Base-by-base conservation (phyloP, 2,888 invertebrate species). In the Pseudococcus longispinus region DNA sequence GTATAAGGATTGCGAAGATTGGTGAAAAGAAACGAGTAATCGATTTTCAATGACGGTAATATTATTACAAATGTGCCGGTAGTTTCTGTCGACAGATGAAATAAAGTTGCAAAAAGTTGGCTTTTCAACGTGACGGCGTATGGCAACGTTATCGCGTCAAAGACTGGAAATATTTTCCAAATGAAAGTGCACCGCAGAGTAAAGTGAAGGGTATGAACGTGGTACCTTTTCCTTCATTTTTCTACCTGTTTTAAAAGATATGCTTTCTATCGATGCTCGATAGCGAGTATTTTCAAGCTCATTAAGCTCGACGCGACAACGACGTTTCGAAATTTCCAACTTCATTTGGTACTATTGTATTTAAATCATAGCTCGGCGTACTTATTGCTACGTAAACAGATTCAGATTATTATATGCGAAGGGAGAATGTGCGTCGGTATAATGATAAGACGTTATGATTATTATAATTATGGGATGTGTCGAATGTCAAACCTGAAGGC, bases 41-140 rank as follows among this genome's bases (percentile, higher is more conserved):
- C 74, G 74, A 74, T 74, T 74, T 74, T 74, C 74, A 37, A 74
- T 74, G 74, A 74, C 74, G 74, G 74, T 74, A 74, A 74, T 74
- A 74, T 74, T 74, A 74, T 29, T 74, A 74, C 74, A 74, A 74
- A 74, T 74, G 74, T 74, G 74, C 74, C 74, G 74, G 74, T 74
- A 74, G 74, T 74, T 74, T 74, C n/a, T 74, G 74, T 37, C 74
- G 74, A 74, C 74, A 32, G 37, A 26, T 74, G 74, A 74, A 74
- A 74, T 74, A 74, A 29, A 32, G 32, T 29, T 74, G 26, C 65
- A 51, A 74, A 29, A 74, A 29, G 37, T 29, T 74, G 37, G 32
- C 74, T 74, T 65, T 65, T 65, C 65, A 65, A 74, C 74, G 26
- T 74, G 74, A 74, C 74, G 74, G 18, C 37, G 74, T 32, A 29